Base-by-base conservation (phyloP, 2,888 invertebrate species). In the Pristionchus exspectatus region DNA sequence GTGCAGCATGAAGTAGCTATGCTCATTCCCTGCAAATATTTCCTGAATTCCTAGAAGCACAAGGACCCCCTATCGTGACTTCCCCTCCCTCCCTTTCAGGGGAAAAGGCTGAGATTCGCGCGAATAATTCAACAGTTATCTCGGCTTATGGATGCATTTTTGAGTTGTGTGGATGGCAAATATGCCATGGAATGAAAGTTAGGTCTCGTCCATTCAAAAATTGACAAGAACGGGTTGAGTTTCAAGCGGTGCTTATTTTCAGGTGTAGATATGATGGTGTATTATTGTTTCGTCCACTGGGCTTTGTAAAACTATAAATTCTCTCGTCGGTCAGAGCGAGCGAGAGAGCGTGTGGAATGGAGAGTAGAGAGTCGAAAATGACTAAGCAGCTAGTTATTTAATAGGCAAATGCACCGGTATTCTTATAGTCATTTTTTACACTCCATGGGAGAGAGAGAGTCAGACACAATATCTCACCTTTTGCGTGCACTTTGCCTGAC, bases 401-500 rank as follows among this genome's bases (percentile, higher is more conserved):
- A n/a, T n/a, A n/a, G n/a, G n/a, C n/a, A n/a, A n/a, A n/a, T n/a
- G n/a, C n/a, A n/a, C n/a, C n/a, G n/a, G n/a, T n/a, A n/a, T n/a
- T n/a, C n/a, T n/a, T n/a, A n/a, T n/a, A n/a, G n/a, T n/a, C n/a
- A n/a, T n/a, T n/a, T n/a, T n/a, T n/a, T n/a, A n/a, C n/a, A n/a
- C n/a, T n/a, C n/a, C n/a, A n/a, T n/a, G n/a, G n/a, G n/a, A n/a
- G n/a, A n/a, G n/a, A n/a, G 24, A 14, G 21, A 85, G n/a, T 56
- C 72, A n/a, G 27, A 59, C 9, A 44, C 0, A 2, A 0, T 72
- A 59, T 66, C 88, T 81, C 83, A 94, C 94, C 92, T 94, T 95
- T 84, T 94, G 94, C 1, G 92, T 91, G 90, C 94, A 94, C 89
- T 94, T 94, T 7, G 94, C 92, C 89, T 94, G 93, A 90, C 94